A percentile compares a stretch with the other conserved stretches of the same genome.
These are phyloP conservation scores for Wasmannia auropunctata DNA, from an alignment of 1,140 invertebrate genomes.

Conservation along the genomic window DNA sequence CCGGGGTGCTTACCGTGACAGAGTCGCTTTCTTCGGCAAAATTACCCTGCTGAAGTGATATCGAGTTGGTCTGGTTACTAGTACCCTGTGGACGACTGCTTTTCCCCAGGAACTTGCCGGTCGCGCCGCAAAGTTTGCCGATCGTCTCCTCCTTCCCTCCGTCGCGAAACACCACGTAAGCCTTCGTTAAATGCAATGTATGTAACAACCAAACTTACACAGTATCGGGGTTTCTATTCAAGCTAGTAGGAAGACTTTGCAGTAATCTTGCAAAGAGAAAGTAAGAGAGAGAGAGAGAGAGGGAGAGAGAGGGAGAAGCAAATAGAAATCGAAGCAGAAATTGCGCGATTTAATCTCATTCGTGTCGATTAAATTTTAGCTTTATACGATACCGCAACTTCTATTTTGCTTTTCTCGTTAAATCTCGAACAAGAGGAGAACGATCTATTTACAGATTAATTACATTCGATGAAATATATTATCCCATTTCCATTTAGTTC, in stretches of 20 bases:
- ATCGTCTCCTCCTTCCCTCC: slow-evolving; percentile 88
- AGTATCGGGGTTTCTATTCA: slow-evolving; percentile 21
- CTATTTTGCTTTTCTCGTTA: background rate
- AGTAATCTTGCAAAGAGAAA: slow-evolving; percentile 1
- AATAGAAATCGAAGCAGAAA: slow-evolving; percentile 34
- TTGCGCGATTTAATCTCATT: slow-evolving; percentile 37
- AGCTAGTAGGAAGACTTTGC: slow-evolving; percentile 16
- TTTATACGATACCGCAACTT: background rate
- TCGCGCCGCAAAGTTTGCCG: slow-evolving; percentile 86
- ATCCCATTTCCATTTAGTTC: background rate
- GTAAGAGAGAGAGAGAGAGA: background rate
- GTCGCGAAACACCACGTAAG: slow-evolving; percentile 90
- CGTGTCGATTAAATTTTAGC: slow-evolving; percentile 35
- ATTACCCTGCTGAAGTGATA: slow-evolving; percentile 88
- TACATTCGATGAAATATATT: background rate
- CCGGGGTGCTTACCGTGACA: slow-evolving; percentile 76
- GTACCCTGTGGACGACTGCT: slow-evolving; percentile 82
- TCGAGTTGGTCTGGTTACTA: slow-evolving; percentile 82
- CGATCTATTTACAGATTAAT: background rate
- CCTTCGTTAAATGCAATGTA: slow-evolving; percentile 82
- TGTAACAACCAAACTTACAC: slow-evolving; percentile 54
- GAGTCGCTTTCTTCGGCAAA: slow-evolving; percentile 89
- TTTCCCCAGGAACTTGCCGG: slow-evolving; percentile 90
- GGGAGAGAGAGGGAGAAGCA: background rate
- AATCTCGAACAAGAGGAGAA: background rate